Percentiles rank a stretch among this genome's conserved stretches.
Conservation (phyloP, 2,888 invertebrate genomes). For the Drosophila barbarae region DNA sequence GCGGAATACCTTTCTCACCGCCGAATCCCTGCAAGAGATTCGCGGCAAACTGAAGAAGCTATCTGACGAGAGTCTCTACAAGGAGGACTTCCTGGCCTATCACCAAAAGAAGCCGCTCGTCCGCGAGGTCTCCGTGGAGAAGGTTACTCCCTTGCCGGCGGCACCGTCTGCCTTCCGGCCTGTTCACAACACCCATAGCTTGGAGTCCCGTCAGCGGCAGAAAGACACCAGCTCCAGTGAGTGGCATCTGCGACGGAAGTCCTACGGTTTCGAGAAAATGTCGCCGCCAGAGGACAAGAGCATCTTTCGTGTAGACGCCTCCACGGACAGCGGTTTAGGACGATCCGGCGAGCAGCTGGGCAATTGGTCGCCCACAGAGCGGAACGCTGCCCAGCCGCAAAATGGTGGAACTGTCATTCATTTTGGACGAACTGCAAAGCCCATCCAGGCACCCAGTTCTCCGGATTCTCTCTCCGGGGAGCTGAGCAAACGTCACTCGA, state of each 20-base stretch:
- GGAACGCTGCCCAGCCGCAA: conserved; percentile 40
- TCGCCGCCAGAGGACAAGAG: conserved; percentile 77
- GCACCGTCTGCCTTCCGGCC: conserved; percentile 58
- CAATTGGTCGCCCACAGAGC: conserved; percentile 78
- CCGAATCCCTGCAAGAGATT: conserved; percentile 83
- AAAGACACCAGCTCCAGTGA: conserved; percentile 81
- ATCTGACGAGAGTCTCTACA: conserved; percentile 80
- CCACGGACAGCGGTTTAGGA: conserved; percentile 88
- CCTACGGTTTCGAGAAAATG: conserved; percentile 87
- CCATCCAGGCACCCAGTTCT: conserved; percentile 10
- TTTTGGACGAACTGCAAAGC: conserved; percentile 60
- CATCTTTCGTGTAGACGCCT: conserved; percentile 84
- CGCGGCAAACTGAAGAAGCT: conserved; percentile 82
- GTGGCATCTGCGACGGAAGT: conserved; percentile 88
- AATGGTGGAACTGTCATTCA: conserved; percentile 76
- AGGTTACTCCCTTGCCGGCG: conserved; percentile 14
- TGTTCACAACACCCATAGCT: conserved; percentile 74
- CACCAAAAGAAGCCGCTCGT: conserved; percentile 40
- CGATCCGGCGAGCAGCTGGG: conserved; percentile 86
- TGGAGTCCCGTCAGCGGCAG: conserved; percentile 75
- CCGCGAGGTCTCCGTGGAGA: conserved; percentile 18
- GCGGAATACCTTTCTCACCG: conserved; percentile 81
- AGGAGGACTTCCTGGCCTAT: conserved; percentile 75
- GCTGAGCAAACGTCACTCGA: conserved; percentile 81
- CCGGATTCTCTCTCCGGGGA: conserved; percentile 45